phyloP scores from a whole-genome alignment of 2,797 vertebrate species.

The Mustela erminea region DNA sequence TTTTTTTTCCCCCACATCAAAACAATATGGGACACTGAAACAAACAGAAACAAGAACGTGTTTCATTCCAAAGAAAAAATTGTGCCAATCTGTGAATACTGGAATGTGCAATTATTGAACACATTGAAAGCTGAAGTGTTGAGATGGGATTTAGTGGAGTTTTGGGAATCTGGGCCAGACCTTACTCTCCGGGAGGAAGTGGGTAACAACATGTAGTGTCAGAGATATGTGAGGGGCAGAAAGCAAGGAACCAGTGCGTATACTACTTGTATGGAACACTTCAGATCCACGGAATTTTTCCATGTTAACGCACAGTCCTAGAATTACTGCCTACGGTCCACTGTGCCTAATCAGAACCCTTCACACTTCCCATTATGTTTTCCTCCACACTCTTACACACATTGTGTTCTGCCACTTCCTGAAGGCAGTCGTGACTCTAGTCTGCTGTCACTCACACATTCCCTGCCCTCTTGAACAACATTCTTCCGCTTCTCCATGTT shows the following conservation, averaged over 20 bases:
- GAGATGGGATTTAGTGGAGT: neutral
- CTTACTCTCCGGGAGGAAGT: neutral
- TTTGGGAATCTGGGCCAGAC: neutral
- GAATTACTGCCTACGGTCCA: neutral
- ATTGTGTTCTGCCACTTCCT: neutral
- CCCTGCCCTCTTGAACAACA: neutral
- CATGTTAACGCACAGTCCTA: neutral
- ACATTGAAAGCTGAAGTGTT: neutral
- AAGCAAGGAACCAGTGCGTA: accelerated
- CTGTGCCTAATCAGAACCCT: neutral
- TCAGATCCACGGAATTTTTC: neutral
- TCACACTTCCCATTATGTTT: neutral
- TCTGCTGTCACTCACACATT: neutral
- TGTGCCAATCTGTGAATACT: neutral
- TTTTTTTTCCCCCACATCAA: neutral
- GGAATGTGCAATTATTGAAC: neutral
- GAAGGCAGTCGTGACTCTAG: neutral
- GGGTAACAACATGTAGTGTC: neutral
- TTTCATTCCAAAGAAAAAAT: constrained; percentile 59
- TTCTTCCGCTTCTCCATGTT: neutral
- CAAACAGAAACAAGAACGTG: neutral
- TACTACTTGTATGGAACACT: neutral
- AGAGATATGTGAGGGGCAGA: neutral
- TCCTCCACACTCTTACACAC: neutral
- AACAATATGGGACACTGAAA: neutral